Evolutionary conservation across 2,888 invertebrate species (phyloP), one percentile per base, ranked within the genome.

Genomic region (Congeria kusceri): DNA sequence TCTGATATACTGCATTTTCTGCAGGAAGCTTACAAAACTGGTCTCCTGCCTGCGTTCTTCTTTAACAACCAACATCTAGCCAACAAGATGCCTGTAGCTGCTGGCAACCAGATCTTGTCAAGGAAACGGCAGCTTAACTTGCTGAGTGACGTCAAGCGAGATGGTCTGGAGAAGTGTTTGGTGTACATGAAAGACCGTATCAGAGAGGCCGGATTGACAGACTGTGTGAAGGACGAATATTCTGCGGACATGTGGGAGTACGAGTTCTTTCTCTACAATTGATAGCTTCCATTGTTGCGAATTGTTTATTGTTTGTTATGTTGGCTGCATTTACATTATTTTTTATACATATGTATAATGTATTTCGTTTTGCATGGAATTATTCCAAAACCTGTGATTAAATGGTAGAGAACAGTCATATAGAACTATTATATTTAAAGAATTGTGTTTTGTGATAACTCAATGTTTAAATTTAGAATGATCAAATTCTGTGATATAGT

Each of bases 231-330:
- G 44, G 83, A 83, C 0, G 86, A 88, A 15, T 90, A 86, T 80
- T 90, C 89, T 3, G 39, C 74, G 1, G 88, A 91, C 58, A 89
- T 90, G 88, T 90, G 89, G 90, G 90, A 91, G 62, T 90, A 88
- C 71, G 90, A 91, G 66, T 90, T 90, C 77, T 91, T 91, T 80
- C 77, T 89, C 20, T 89, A 86, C 79, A 77, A 77, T 59, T 85
- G 47, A 66, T 20, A 28, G 13, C 39, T 39, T 39, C 39, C 39
- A 7, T 3, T 32, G 32, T 32, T 32, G 32, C 32, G 5, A 32
- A 32, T 32, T 32, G 9, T 32, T 32, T 32, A 7, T 4, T 32
- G 4, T 32, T 32, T 32, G 32, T 32, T 32, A 32, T 32, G 4
- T 32, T 32, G 9, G 39, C 15, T 39, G 39, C 39, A 39, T 39